Base-by-base conservation (phyloP, 2,888 invertebrate genomes). In the Diplolepis rosae region DNA sequence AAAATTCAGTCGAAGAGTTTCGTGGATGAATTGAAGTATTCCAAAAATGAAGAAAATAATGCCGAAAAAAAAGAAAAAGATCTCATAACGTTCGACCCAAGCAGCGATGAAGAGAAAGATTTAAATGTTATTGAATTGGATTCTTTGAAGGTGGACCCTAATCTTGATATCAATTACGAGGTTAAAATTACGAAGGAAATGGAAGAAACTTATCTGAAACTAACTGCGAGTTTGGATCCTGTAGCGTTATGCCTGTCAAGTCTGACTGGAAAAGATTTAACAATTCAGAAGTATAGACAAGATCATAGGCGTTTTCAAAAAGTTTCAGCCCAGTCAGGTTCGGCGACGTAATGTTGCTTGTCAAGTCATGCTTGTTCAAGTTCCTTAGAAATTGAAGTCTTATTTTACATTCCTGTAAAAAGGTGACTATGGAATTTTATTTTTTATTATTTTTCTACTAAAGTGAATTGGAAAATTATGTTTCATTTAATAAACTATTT, bases 121-220 rank as follows among this genome's bases (percentile, higher is more conserved):
- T 11, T 72, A 74, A 42, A n/a, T 13, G 39, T 48, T 48, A 22
- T 22, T 4, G 11, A 77, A 52, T 39, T 42, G 13, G 22, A 65
- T 22, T 13, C n/a, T 15, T 65, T 51, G 6, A 69, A 51, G 11
- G n/a, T 9, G 22, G 39, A 27, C 15, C 45, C 35, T n/a, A 51
- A 65, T 2, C 15, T 9, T n/a, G 51, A 50, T n/a, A 35, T 18
- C 13, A 51, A 65, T 39, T 87, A 84, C 68, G 87, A 87, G 56
- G 83, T 86, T 0, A 85, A 88, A 56, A 83, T 88, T 7, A 87
- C 88, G 27, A 85, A 86, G 73, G 87, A 88, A 69, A 87, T 88
- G 86, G 87, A 88, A 66, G 88, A 88, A 65, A 88, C 87, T 61
- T 88, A 88, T 79, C 68, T 88, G 39, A 88, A 87, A 70, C 76